Percentiles rank a stretch among this genome's conserved stretches.
These are phyloP conservation scores for Pedetes capensis DNA, from an alignment of 2,113 vertebrate genomes.

Conservation along the genomic window DNA sequence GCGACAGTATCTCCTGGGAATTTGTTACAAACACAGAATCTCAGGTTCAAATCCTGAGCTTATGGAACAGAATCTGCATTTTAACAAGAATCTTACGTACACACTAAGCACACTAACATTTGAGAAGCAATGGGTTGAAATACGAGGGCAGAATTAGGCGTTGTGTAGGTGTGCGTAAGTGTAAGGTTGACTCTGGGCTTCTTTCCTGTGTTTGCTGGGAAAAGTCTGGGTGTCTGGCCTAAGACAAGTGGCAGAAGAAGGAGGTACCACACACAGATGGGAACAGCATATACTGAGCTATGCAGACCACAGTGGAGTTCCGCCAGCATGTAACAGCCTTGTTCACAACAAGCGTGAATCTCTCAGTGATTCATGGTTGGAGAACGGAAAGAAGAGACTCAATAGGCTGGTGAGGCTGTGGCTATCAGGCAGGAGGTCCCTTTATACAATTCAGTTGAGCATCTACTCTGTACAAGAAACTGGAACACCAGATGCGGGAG, in stretches of 20 bases:
- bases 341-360: slow-evolving; percentile 53
- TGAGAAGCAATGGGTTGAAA: not conserved
- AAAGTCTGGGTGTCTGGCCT: not conserved
- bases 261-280: slow-evolving; percentile 50
- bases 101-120: not conserved
- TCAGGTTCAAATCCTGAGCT: not conserved
- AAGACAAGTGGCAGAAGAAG: slow-evolving; percentile 24
- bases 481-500: not conserved
- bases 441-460: not conserved
- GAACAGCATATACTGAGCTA: not conserved
- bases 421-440: slow-evolving; percentile 51
- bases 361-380: slow-evolving; percentile 2
- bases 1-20: not conserved
- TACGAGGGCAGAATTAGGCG: not conserved
- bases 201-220: not conserved
- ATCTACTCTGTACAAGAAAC: not conserved
- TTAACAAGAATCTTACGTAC: not conserved
- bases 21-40: not conserved
- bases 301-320: not conserved
- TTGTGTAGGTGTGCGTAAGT: rapidly evolving
- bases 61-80: not conserved
- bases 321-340: slow-evolving; percentile 52
- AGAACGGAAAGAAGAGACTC: slow-evolving; percentile 43
- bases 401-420: not conserved
- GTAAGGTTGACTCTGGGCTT: not conserved